Evolutionary conservation across 2,888 invertebrate species (phyloP).

Genomic region (Diplazon laetatorius): DNA sequence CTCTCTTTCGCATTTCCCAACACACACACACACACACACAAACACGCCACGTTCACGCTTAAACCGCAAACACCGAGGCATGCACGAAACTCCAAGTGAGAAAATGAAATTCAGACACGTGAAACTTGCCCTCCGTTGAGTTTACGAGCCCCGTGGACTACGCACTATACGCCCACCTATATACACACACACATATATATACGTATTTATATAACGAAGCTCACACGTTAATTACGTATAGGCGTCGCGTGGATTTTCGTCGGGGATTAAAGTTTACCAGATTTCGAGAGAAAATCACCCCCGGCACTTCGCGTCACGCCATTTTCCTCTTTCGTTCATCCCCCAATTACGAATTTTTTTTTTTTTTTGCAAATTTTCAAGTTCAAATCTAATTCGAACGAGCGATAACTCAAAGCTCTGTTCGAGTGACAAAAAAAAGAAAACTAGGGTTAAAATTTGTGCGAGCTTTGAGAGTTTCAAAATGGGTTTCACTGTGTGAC

Average conservation of each 20-base stretch:
- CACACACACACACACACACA: too few species aligned
- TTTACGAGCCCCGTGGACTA: slow-evolving; percentile 61
- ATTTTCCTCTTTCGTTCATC: too few species aligned
- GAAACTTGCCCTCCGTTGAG: slow-evolving; percentile 68
- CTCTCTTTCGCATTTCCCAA: slow-evolving; percentile 36
- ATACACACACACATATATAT: too few species aligned
- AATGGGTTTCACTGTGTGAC: slow-evolving; percentile 35
- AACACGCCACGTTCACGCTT: slow-evolving; percentile 61
- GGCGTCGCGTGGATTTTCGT: too few species aligned
- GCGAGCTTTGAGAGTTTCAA: slow-evolving; percentile 34
- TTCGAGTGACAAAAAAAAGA: too few species aligned
- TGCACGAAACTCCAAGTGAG: slow-evolving; percentile 65
- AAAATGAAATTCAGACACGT: slow-evolving; percentile 69
- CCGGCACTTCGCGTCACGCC: not conserved
- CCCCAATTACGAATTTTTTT: too few species aligned
- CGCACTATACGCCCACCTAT: slow-evolving; percentile 37
- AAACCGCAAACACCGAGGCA: slow-evolving; percentile 69
- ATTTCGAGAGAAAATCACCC: slow-evolving; percentile 20
- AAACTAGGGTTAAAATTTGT: slow-evolving; percentile 18
- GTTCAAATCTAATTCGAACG: too few species aligned
- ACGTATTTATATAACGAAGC: too few species aligned
- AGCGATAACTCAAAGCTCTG: too few species aligned
- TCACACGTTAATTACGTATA: slow-evolving; percentile 51
- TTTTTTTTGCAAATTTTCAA: too few species aligned
- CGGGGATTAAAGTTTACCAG: slow-evolving; percentile 26